Evolutionary conservation across 2,113 vertebrate species (phyloP).

Genomic region (Otocyon megalotis): DNA sequence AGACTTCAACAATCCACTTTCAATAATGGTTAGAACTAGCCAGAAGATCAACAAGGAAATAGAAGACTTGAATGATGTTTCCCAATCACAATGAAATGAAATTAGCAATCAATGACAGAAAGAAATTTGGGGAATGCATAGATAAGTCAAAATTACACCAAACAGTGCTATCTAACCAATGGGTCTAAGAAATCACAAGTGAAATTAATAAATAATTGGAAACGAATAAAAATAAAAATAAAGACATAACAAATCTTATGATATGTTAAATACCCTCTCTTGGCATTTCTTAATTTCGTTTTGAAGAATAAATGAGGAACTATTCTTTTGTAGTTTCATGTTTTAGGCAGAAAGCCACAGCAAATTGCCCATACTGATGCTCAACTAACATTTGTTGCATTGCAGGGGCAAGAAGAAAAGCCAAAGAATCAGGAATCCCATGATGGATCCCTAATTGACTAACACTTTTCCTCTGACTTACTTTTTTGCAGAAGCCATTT

Average conservation of each 20-base stretch:
- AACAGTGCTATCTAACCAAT: neutral
- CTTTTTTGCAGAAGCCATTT: neutral
- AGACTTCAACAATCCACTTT: neutral
- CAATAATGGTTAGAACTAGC: neutral
- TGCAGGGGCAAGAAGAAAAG: neutral
- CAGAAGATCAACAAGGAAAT: neutral
- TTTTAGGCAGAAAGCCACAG: neutral
- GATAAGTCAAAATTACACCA: neutral
- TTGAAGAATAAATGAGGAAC: slow-evolving; percentile 11
- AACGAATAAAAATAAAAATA: slow-evolving; percentile 32
- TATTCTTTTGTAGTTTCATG: neutral
- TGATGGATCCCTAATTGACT: neutral
- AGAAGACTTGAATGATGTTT: neutral
- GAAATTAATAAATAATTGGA: slow-evolving; percentile 1
- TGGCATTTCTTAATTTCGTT: slow-evolving; percentile 18
- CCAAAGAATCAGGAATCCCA: slow-evolving; percentile 2
- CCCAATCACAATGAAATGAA: neutral
- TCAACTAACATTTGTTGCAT: neutral
- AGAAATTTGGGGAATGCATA: neutral
- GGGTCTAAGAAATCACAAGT: neutral
- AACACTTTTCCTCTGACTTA: neutral
- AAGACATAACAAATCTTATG: neutral
- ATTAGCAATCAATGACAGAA: neutral
- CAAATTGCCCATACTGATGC: neutral
- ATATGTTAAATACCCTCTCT: neutral